phyloP scores from a whole-genome alignment of 1,140 invertebrate species.

The Drosophila burlai region DNA sequence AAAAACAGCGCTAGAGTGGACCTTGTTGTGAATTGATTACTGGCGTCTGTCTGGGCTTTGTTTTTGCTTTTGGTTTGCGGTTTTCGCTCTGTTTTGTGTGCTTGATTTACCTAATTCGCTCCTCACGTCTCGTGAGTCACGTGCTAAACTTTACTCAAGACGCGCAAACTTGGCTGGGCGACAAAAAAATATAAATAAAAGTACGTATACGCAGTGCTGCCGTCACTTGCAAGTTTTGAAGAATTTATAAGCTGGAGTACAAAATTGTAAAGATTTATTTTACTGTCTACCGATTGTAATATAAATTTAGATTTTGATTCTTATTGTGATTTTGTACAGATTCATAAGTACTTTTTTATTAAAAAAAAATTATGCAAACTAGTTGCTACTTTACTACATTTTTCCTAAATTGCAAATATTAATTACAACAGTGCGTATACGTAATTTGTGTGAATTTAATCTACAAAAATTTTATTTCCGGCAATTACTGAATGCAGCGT shows the following conservation, averaged over 20 bases:
- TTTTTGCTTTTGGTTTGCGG: conserved; percentile 25
- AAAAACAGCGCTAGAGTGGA: conserved; percentile 37
- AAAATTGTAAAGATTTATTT: background rate
- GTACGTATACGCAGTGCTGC: conserved; percentile 22
- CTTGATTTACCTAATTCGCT: conserved; percentile 31
- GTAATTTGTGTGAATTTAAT: too few species aligned
- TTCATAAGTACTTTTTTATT: too few species aligned
- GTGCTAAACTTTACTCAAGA: conserved; percentile 28
- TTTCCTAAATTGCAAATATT: too few species aligned
- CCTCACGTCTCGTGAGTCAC: conserved; percentile 29
- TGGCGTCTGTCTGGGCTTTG: conserved; percentile 6
- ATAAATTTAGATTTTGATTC: background rate
- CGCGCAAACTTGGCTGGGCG: conserved; percentile 2
- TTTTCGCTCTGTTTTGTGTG: conserved; percentile 15
- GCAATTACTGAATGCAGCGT: too few species aligned
- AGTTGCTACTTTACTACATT: too few species aligned
- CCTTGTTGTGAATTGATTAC: conserved; percentile 26
- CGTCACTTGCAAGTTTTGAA: conserved; percentile 2
- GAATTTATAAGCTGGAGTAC: background rate
- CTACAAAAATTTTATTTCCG: too few species aligned
- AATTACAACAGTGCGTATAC: too few species aligned
- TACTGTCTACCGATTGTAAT: too few species aligned
- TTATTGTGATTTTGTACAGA: too few species aligned
- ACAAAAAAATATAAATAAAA: conserved; percentile 13
- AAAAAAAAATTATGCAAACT: too few species aligned